Evolutionary conservation across 2,888 invertebrate genomes (phyloP).

Genomic region (Hemistola chrysoprasaria): DNA sequence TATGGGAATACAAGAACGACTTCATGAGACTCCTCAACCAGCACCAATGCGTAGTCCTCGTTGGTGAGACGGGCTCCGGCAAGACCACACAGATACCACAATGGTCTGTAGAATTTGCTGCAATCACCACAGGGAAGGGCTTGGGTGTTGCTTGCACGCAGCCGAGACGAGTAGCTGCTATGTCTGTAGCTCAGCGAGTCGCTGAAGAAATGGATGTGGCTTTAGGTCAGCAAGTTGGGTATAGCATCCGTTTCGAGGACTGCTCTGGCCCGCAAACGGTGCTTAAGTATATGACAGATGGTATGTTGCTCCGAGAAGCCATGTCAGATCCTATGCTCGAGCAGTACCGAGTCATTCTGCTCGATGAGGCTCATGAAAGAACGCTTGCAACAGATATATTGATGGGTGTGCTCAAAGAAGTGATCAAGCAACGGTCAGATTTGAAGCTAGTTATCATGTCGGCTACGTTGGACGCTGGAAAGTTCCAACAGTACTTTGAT

Average conservation of each 20-base stretch:
- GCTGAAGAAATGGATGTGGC: constrained; percentile 99
- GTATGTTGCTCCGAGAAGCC: constrained; percentile 99
- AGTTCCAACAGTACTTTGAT: constrained; percentile 99
- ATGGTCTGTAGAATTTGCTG: constrained; percentile 74
- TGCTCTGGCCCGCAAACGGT: constrained; percentile 97
- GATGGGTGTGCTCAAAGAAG: constrained; percentile 99
- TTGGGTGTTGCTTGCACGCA: constrained; percentile 96
- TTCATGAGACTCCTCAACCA: constrained; percentile 97
- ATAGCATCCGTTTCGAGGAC: constrained; percentile 98
- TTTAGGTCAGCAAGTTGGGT: constrained; percentile 84
- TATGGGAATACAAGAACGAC: constrained; percentile 98
- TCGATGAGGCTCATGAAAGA: constrained; percentile 99
- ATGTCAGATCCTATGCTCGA: constrained; percentile 99
- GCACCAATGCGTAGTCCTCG: constrained; percentile 97
- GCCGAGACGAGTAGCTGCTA: constrained; percentile 98
- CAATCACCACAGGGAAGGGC: constrained; percentile 59
- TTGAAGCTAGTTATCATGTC: constrained; percentile 99
- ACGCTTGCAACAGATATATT: constrained; percentile 99
- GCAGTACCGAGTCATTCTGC: constrained; percentile 95
- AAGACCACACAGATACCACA: constrained; percentile 99
- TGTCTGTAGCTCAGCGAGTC: constrained; percentile 99
- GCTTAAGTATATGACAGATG: constrained; percentile 99
- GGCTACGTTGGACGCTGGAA: constrained; percentile 99
- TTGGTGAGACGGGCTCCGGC: constrained; percentile 99
- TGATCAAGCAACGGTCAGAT: constrained; percentile 94